These are phyloP conservation scores for Mycalesis mineus DNA, from an alignment of 2,888 invertebrate genomes.

Conservation along the genomic window DNA sequence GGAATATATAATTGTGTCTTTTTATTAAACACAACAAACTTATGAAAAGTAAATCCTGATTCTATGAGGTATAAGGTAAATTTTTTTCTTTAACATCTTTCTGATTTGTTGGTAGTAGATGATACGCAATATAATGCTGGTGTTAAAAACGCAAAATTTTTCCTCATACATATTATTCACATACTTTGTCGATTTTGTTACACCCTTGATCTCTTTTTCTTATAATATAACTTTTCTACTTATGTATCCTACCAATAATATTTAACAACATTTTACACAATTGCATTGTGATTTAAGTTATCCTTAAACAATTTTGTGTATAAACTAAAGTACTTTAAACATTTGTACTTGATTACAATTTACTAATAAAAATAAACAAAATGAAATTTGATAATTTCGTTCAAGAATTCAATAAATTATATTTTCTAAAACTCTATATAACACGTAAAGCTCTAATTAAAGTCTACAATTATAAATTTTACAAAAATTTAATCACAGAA, in stretches of 20 bases:
- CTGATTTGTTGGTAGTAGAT: too few relatives aligned
- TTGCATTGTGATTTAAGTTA: constrained; percentile 9
- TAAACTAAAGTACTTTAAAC: constrained; percentile 7
- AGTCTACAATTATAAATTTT: not conserved
- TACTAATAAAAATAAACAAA: not conserved
- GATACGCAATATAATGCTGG: too few relatives aligned
- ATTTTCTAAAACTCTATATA: not conserved
- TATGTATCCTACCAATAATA: not conserved
- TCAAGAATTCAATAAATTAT: not conserved
- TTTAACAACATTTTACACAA: constrained; percentile 7
- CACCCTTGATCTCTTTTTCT: not conserved
- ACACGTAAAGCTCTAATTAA: not conserved
- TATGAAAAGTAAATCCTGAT: too few relatives aligned
- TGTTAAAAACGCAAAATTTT: too few relatives aligned
- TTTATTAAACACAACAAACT: too few relatives aligned
- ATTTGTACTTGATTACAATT: constrained; percentile 6
- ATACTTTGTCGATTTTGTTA: too few relatives aligned
- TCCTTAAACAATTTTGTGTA: not conserved
- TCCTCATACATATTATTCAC: too few relatives aligned
- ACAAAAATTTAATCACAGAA: constrained; percentile 6
- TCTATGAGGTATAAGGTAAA: too few relatives aligned
- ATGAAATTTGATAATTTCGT: not conserved
- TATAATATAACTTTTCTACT: not conserved
- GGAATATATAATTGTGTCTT: too few relatives aligned
- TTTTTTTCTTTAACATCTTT: too few relatives aligned